Evolutionary conservation across 1,140 invertebrate genomes (phyloP), one percentile per base, ranked within the genome.

Genomic region (Gonioctena quinquepunctata): DNA sequence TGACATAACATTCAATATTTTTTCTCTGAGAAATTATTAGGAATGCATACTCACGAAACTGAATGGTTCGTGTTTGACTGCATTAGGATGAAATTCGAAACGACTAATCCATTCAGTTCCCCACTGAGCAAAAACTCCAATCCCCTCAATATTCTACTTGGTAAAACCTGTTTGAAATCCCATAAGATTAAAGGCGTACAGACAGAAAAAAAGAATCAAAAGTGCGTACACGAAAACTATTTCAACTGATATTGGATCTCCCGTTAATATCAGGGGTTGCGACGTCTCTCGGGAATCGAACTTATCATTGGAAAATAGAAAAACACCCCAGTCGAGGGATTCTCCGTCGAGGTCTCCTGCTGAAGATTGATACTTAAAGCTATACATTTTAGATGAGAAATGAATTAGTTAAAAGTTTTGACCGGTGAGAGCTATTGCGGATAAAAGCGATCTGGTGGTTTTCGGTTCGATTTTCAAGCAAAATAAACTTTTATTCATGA

Each of bases 281-380:
- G 27, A 28, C 48, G 42, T 56, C 49, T 19, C 27, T 18, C 3
- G 57, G 63, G 23, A 18, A 25, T 23, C 27, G 57, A 23, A 71
- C 61, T 57, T 70, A 70, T 70, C 63, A 71, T 71, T 68, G 27
- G 70, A 49, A 68, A 69, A 63, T 63, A 63, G 59, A 52, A 69
- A 69, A 63, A 50, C 67, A 63, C 57, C 59, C 59, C 28, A 13
- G 11, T 11, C 42, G 49, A 28, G 33, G 48, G 25, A 63, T 57
- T 6, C 27, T 54, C 13, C 42, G 18, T n/a, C 11, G 33, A n/a
- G n/a, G 33, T 42, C 33, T n/a, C 11, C 16, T 33, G 57, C 16
- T 33, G 57, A 49, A 62, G 54, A 49, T 59, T 68, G 63, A 66
- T 66, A 54, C 28, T 60, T 59, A 28, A 54, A 49, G 18, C 54